phyloP scores from a whole-genome alignment of 2,797 vertebrate species.

The Hemibagrus guttatus region DNA sequence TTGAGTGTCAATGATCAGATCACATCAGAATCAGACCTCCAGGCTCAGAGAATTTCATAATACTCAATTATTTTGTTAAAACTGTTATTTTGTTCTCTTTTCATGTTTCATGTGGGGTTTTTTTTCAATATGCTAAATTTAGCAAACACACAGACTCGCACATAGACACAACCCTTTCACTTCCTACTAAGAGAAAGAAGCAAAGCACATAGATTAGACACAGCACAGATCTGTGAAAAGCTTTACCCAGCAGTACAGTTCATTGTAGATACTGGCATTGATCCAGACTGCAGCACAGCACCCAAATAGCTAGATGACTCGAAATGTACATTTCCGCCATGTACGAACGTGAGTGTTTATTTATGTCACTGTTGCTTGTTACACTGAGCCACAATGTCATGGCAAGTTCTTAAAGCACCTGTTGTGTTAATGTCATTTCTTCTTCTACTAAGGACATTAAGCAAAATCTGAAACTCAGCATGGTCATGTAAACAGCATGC shows the following conservation, averaged over 20 bases:
- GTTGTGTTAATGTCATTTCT: conserved; percentile 26
- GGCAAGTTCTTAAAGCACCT: conserved; percentile 30
- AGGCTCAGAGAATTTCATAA: neutral
- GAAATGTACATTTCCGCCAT: neutral
- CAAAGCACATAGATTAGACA: neutral
- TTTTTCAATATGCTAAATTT: neutral
- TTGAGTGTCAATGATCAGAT: neutral
- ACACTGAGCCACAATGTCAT: conserved; percentile 19
- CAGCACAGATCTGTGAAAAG: neutral
- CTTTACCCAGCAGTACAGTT: conserved; percentile 12
- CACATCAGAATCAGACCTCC: neutral
- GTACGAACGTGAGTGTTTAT: conserved; percentile 19
- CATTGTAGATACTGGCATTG: neutral
- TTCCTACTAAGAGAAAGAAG: neutral
- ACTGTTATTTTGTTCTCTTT: neutral
- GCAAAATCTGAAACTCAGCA: neutral
- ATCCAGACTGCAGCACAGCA: conserved; percentile 8
- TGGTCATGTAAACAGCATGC: conserved; percentile 54
- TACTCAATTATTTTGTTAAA: neutral
- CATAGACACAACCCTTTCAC: neutral
- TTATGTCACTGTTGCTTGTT: conserved; percentile 23
- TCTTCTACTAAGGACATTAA: conserved; percentile 14
- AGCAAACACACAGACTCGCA: too few relatives aligned
- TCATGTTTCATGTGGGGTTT: too few relatives aligned
- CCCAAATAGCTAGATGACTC: conserved; percentile 5